phyloP scores from a whole-genome alignment of 1,140 invertebrate species.

The Drosophila dunni region DNA sequence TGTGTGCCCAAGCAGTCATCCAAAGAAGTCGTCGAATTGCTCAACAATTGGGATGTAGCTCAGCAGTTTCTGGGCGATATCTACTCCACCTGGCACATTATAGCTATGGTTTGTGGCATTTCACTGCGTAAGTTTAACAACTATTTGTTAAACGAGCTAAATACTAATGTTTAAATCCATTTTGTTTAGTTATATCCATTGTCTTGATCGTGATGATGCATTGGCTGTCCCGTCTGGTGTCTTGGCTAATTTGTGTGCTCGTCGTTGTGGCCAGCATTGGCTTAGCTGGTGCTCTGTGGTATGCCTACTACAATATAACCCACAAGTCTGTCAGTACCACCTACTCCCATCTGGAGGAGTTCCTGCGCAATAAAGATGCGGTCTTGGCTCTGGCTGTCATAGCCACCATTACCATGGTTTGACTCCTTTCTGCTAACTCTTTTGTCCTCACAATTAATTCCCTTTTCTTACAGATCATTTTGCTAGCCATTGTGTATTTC shows the following conservation, averaged over 20 bases:
- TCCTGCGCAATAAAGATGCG: conserved; percentile 93
- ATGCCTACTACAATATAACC: conserved; percentile 93
- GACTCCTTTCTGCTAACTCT: no score
- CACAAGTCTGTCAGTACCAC: conserved; percentile 84
- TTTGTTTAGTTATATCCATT: conserved; percentile 90
- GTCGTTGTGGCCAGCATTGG: conserved; percentile 90
- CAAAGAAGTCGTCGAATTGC: conserved; percentile 87
- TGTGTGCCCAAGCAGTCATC: conserved; percentile 90
- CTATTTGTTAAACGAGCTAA: background rate
- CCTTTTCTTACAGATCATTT: conserved; percentile 88
- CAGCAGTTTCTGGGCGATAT: conserved; percentile 95
- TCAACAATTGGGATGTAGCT: conserved; percentile 94
- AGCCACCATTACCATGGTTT: conserved; percentile 90
- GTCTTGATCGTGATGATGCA: conserved; percentile 93
- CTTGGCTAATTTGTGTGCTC: conserved; percentile 93
- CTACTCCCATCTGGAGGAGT: conserved; percentile 88
- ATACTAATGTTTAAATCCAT: background rate
- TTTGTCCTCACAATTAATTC: background rate
- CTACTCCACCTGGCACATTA: conserved; percentile 94
- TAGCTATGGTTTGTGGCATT: conserved; percentile 92
- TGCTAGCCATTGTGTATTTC: conserved; percentile 91
- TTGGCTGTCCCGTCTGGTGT: conserved; percentile 92
- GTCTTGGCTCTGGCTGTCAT: conserved; percentile 93
- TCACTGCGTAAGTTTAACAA: conserved; percentile 89
- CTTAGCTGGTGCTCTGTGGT: conserved; percentile 94